These are phyloP conservation scores for Dynastes grantii DNA, from an alignment of 2,888 invertebrate genomes.

Conservation along the genomic window DNA sequence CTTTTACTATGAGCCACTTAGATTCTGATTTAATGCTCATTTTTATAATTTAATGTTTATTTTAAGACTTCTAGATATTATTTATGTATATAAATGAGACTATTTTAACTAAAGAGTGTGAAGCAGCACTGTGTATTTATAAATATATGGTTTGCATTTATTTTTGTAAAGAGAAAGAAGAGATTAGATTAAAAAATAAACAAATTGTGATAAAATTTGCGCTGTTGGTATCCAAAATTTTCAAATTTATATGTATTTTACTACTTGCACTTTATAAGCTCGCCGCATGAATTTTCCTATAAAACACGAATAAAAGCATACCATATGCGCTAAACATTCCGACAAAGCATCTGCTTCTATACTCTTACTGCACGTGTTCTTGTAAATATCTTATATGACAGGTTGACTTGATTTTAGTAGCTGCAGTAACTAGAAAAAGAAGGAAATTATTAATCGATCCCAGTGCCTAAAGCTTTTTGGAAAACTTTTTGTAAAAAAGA, in stretches of 20 bases:
- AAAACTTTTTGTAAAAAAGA: conserved; percentile 49
- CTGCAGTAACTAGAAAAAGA: conserved; percentile 45
- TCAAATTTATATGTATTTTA: conserved; percentile 23
- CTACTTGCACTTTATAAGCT: conserved; percentile 5
- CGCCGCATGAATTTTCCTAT: conserved; percentile 2
- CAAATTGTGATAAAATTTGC: conserved; percentile 22
- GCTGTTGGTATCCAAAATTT: conserved; percentile 27
- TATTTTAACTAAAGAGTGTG: conserved; percentile 40
- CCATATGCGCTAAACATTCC: conserved; percentile 29
- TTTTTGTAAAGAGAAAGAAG: conserved; percentile 8
- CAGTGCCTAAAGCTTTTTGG: conserved; percentile 54
- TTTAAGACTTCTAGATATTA: conserved; percentile 26
- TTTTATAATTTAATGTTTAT: conserved; percentile 31
- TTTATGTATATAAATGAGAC: conserved; percentile 33
- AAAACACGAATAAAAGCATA: conserved; percentile 36
- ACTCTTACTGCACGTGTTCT: conserved; percentile 23
- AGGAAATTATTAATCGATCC: conserved; percentile 47
- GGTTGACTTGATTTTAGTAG: conserved; percentile 33
- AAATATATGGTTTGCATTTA: conserved; percentile 35
- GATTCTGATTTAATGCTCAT: conserved; percentile 40
- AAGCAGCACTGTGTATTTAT: conserved; percentile 26
- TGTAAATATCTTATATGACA: conserved; percentile 37
- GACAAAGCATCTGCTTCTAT: conserved; percentile 31
- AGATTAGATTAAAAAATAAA: conserved; percentile 15
- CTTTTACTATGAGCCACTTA: conserved; percentile 29